These are phyloP conservation scores for Galemys pyrenaicus DNA, from an alignment of 2,113 vertebrate species.

Conservation along the genomic window DNA sequence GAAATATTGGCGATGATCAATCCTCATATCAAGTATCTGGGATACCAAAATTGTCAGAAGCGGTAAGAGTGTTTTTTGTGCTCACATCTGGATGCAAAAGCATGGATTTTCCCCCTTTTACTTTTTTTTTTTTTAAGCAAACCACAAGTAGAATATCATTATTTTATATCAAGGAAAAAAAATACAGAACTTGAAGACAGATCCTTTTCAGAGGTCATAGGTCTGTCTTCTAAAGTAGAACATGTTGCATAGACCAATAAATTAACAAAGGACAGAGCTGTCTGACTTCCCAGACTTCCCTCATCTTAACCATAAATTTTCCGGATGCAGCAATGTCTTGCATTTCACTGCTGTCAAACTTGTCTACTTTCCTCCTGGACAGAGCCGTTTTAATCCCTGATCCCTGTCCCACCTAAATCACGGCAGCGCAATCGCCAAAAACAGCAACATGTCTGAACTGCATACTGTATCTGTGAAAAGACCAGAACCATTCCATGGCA, in stretches of 20 bases:
- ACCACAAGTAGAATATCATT: conserved; percentile 22
- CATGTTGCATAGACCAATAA: conserved; percentile 39
- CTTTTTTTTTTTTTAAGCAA: conserved; percentile 36
- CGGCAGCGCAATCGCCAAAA: neutral
- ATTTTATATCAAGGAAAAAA: conserved; percentile 42
- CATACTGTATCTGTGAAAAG: neutral
- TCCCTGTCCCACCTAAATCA: conserved; percentile 52
- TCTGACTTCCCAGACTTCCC: conserved; percentile 42
- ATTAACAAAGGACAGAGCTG: conserved; percentile 19
- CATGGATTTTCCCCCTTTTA: neutral
- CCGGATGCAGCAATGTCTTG: conserved; percentile 30
- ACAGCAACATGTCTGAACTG: conserved; percentile 35
- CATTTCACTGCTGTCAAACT: conserved; percentile 26
- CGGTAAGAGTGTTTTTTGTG: neutral
- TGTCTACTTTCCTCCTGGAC: conserved; percentile 41
- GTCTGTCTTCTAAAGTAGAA: conserved; percentile 56
- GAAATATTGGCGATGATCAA: conserved; percentile 2
- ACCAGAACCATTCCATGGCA: neutral
- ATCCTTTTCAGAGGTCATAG: neutral
- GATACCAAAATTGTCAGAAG: neutral
- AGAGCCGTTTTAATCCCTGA: conserved; percentile 57
- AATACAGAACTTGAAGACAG: conserved; percentile 41
- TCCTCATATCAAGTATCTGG: neutral
- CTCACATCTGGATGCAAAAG: neutral
- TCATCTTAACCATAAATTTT: conserved; percentile 67